Base-by-base conservation (phyloP, 2,113 vertebrate species). In the Sylvilagus bachmani region DNA sequence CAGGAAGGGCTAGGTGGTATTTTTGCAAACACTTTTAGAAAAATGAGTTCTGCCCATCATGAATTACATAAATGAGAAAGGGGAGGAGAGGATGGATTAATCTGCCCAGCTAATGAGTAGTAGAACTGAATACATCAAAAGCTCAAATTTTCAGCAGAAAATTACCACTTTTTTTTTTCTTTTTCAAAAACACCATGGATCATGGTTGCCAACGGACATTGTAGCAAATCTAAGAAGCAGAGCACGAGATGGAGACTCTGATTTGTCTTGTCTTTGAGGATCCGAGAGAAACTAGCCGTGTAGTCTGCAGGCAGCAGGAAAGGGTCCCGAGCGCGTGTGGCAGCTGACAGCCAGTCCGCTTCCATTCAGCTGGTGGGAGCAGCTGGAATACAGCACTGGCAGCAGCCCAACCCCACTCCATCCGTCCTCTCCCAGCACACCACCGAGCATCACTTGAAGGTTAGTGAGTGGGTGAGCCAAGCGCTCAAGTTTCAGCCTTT, bases 331-430 rank as follows among this genome's bases (percentile, higher is more conserved):
- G 24, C 29, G 16, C 33, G n/a, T 77, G 86, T 85, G 84, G 96
- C 84, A 93, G 93, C 86, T 98, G 94, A 98, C 85, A 97, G 95
- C 87, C 92, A 95, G 97, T 93, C 96, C 80, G 92, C 96, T 97
- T 97, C 53, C 95, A 97, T 86, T 97, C 95, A 97, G 96, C 94
- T 94, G 97, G 97, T 67, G 86, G 93, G 95, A 97, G 95, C 97
- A 96, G 92, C 96, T 95, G 88, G 97, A 97, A 97, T 96, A 96
- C 96, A 98, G 91, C 1, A 14, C 87, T 97, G 94, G 97, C 95
- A 97, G 78, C 87, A 82, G 90, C 93, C 98, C 96, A 97, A 98
- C 83, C 96, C 97, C 94, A 95, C 96, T 95, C 87, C 86, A 78
- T 91, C 94, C 96, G 94, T 53, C 89, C 94, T 97, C 93, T 98